Percentiles rank a stretch among this genome's conserved stretches.
Evolutionary conservation across 2,888 invertebrate species (phyloP).

Genomic region (Ischnura elegans): DNA sequence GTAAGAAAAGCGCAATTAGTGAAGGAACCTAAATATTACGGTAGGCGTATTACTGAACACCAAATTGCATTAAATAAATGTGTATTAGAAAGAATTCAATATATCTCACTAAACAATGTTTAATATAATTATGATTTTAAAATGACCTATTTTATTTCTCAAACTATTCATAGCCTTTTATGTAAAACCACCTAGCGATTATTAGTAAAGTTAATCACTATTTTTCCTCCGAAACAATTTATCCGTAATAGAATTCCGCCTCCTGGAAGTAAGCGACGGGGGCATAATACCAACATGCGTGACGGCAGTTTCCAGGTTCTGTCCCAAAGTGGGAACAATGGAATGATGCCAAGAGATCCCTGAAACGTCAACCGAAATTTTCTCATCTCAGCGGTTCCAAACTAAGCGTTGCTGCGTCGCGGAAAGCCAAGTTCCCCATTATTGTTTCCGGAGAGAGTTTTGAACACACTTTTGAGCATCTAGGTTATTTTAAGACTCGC

Average conservation of each 20-base stretch:
- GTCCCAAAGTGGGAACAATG: background rate
- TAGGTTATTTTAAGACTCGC: background rate
- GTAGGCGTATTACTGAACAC: no score
- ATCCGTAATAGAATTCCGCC: background rate
- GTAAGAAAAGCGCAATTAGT: no score
- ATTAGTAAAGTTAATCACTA: no score
- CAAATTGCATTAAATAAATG: no score
- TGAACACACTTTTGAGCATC: no score
- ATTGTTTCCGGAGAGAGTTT: background rate
- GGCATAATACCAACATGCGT: background rate
- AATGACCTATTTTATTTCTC: no score
- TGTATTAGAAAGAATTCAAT: no score
- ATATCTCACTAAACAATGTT: no score
- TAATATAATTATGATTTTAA: no score
- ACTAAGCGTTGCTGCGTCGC: background rate
- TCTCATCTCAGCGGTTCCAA: background rate
- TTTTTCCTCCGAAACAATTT: background rate
- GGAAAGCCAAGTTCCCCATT: background rate
- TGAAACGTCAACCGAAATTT: background rate
- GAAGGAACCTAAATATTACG: no score
- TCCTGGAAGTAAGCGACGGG: background rate
- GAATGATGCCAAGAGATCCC: slow-evolving; percentile 6
- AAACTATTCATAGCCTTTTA: no score
- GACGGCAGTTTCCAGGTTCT: background rate
- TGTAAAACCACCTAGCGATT: no score